Conservation (phyloP, 2,113 vertebrate species). For the Zapornia atra region DNA sequence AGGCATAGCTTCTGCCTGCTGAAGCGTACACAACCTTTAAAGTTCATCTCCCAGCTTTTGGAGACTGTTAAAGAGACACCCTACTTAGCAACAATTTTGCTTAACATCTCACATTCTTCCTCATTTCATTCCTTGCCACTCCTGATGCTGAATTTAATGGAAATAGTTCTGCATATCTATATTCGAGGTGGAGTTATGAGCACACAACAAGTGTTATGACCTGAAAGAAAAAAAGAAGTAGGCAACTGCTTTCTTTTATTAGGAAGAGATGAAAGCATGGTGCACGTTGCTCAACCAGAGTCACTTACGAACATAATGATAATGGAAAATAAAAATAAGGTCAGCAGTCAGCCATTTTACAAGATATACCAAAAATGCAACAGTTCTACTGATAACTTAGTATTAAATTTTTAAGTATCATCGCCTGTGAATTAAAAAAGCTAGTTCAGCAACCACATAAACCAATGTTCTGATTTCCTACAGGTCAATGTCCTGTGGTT, state of each 20-base stretch:
- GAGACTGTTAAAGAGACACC: background rate
- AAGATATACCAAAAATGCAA: background rate
- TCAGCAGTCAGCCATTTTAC: background rate
- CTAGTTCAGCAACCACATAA: background rate
- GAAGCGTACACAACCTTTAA: background rate
- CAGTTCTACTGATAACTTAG: background rate
- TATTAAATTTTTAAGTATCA: background rate
- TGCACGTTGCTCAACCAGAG: background rate
- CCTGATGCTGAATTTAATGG: background rate
- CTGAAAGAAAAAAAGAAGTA: background rate
- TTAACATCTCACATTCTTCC: background rate
- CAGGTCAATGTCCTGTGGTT: background rate
- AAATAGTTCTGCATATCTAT: background rate
- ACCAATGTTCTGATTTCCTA: background rate
- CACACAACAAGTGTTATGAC: rapidly evolving
- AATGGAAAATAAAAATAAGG: background rate
- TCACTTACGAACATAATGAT: background rate
- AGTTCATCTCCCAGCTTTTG: constrained; percentile 5
- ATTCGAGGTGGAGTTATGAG: background rate
- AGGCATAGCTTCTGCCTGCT: constrained; percentile 36
- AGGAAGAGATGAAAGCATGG: background rate
- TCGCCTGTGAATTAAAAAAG: background rate
- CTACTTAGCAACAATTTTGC: background rate
- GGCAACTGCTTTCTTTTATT: background rate
- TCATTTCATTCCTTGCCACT: background rate